Evolutionary conservation across 2,113 vertebrate genomes (phyloP).

Genomic region (Andinoacara biseriatus): DNA sequence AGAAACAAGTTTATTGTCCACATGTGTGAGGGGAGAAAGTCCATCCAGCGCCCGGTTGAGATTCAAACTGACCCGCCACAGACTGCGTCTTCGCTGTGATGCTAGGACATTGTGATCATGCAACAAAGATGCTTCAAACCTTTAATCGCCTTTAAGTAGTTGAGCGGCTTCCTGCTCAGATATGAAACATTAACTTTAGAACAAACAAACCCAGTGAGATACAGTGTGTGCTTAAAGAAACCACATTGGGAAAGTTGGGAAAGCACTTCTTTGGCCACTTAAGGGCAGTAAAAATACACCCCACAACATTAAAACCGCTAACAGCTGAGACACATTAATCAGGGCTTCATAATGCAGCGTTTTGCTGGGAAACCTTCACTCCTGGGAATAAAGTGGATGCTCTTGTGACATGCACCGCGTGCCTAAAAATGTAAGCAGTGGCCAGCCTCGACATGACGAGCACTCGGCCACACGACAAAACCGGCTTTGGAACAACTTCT

Average conservation of each 20-base stretch:
- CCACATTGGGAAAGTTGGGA: neutral
- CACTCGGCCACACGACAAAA: too few species aligned
- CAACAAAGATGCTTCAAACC: neutral
- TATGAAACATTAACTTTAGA: neutral
- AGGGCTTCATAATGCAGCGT: neutral
- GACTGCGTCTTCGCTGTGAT: neutral
- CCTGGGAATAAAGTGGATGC: neutral
- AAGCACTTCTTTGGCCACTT: neutral
- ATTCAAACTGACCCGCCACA: neutral
- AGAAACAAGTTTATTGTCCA: neutral
- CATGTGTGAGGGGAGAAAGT: neutral
- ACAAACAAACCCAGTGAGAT: neutral
- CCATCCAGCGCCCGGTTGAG: neutral
- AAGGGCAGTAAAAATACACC: neutral
- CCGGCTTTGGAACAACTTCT: too few species aligned
- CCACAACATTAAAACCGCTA: neutral
- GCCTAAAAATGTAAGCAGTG: too few species aligned
- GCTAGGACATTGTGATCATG: neutral
- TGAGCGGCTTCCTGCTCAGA: neutral
- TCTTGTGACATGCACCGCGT: neutral
- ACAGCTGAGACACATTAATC: slow-evolving; percentile 5
- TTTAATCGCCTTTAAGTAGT: neutral
- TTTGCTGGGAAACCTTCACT: neutral
- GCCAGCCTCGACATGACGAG: too few species aligned
- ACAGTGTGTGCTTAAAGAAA: neutral